phyloP scores from a whole-genome alignment of 2,888 invertebrate genomes.

The Keiferia lycopersicella region DNA sequence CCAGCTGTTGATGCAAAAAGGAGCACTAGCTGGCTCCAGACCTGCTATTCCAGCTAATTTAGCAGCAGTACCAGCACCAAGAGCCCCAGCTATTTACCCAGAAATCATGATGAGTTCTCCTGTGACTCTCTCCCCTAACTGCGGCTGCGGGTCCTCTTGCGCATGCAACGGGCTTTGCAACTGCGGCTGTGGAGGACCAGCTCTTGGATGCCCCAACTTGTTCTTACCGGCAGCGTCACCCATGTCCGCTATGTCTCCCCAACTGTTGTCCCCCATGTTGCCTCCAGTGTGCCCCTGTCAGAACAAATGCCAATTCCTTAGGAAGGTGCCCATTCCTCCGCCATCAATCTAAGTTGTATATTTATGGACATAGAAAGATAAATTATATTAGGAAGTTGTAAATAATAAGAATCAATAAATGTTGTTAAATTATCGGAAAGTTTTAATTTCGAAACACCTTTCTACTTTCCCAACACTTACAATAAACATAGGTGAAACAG shows the following conservation, averaged over 20 bases:
- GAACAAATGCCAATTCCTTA: conserved; percentile 52
- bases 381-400: background rate
- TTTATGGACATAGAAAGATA: background rate
- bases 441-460: background rate
- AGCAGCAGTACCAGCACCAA: background rate
- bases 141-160: conserved; percentile 1
- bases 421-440: background rate
- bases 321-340: conserved; percentile 62
- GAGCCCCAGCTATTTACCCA: background rate
- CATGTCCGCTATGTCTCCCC: conserved; percentile 41
- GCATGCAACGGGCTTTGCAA: background rate
- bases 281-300: conserved; percentile 45
- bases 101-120: conserved; percentile 6
- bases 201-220: conserved; percentile 36
- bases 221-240: conserved; percentile 46
- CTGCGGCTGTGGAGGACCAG: conserved; percentile 18
- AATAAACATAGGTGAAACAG: background rate
- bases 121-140: background rate
- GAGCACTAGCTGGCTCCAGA: background rate
- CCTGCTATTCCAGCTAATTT: background rate
- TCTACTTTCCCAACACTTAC: background rate
- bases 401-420: background rate
- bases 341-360: conserved; percentile 50
- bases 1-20: background rate
- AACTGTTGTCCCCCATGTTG: conserved; percentile 40